Conservation (phyloP, 2,797 vertebrate species). For the Malurus splendens region DNA sequence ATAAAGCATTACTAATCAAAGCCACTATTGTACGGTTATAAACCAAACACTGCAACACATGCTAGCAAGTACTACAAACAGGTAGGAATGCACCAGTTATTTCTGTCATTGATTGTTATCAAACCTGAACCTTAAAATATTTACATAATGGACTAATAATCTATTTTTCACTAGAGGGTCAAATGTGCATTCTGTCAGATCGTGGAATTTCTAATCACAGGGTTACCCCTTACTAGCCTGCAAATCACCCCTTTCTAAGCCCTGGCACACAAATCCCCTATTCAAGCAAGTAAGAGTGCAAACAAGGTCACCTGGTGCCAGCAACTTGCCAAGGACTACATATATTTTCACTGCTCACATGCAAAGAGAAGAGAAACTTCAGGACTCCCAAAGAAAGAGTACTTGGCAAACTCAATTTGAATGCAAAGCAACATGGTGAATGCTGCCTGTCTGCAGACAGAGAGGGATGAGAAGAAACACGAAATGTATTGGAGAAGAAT, state of each 20-base stretch:
- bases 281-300: slow-evolving; percentile 42
- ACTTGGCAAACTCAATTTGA: neutral
- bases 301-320: slow-evolving; percentile 44
- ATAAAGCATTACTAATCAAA: slow-evolving; percentile 52
- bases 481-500: neutral
- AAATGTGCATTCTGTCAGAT: slow-evolving; percentile 36
- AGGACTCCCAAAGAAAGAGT: neutral
- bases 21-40: slow-evolving; percentile 28
- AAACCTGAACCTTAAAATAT: neutral
- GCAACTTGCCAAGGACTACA: neutral
- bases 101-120: slow-evolving; percentile 1
- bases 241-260: slow-evolving; percentile 39
- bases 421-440: neutral
- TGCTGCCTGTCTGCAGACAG: neutral
- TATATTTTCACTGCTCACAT: neutral
- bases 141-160: slow-evolving; percentile 1
- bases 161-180: slow-evolving; percentile 12
- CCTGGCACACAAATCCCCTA: slow-evolving; percentile 36
- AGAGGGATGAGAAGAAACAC: neutral
- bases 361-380: neutral
- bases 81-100: neutral
- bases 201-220: slow-evolving; percentile 33
- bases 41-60: neutral
- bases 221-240: slow-evolving; percentile 12
- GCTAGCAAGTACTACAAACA: neutral